These are phyloP conservation scores for Amblyjoppa fuscipennis DNA, from an alignment of 2,888 invertebrate species.

Conservation along the genomic window DNA sequence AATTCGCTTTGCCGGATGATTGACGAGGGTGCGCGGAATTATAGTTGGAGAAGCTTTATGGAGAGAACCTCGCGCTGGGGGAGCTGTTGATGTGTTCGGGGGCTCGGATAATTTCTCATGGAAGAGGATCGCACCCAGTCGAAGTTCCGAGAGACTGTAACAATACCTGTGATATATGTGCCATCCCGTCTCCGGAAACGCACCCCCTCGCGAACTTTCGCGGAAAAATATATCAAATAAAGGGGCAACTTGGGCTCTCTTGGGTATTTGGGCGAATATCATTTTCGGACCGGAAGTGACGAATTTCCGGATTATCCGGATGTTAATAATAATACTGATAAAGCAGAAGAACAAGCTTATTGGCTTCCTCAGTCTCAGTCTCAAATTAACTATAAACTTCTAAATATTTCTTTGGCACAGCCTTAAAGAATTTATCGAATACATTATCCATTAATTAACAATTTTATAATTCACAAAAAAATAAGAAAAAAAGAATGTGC, in stretches of 20 bases:
- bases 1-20: constrained; percentile 19
- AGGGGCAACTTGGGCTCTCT: constrained; percentile 55
- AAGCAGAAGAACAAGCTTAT: too few relatives aligned
- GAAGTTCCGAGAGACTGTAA: constrained; percentile 45
- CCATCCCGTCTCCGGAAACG: constrained; percentile 31
- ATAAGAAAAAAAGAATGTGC: too few relatives aligned
- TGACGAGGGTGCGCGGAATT: constrained; percentile 22
- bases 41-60: neutral
- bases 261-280: neutral
- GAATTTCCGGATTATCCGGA: too few relatives aligned
- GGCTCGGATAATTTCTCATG: constrained; percentile 59
- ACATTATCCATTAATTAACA: too few relatives aligned
- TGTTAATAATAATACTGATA: too few relatives aligned
- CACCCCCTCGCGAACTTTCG: constrained; percentile 29
- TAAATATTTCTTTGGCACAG: too few relatives aligned
- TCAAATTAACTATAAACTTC: too few relatives aligned
- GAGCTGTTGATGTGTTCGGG: constrained; percentile 18
- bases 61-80: neutral
- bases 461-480: too few relatives aligned
- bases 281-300: neutral
- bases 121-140: constrained; percentile 59
- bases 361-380: too few relatives aligned
- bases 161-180: constrained; percentile 47
- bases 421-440: too few relatives aligned
- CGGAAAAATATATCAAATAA: constrained; percentile 53